A percentile compares a stretch with the other conserved stretches of the same genome.
phyloP scores from a whole-genome alignment of 2,797 vertebrate genomes.

The Scomberomorus guttatus region DNA sequence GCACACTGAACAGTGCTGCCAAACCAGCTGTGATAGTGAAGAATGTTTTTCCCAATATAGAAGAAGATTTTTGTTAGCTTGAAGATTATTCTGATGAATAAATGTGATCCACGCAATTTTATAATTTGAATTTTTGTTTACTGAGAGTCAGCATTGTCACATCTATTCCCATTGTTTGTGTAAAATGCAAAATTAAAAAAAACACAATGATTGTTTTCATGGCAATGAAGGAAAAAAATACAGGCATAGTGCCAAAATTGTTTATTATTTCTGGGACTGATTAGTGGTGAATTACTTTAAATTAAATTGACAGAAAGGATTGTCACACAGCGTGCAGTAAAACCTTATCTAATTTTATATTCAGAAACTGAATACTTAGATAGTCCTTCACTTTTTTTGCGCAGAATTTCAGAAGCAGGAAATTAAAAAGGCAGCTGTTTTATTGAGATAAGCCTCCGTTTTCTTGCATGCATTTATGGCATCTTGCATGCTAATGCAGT shows the following conservation, averaged over 20 bases:
- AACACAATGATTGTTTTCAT: conserved; percentile 12
- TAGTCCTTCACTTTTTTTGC: conserved; percentile 45
- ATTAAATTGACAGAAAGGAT: conserved; percentile 25
- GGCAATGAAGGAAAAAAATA: conserved; percentile 17
- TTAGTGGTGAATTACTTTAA: conserved; percentile 35
- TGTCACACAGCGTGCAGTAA: conserved; percentile 27
- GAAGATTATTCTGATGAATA: conserved; percentile 12
- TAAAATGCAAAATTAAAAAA: conserved; percentile 27
- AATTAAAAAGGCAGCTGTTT: conserved; percentile 80
- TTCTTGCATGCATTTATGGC: conserved; percentile 48
- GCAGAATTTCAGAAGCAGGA: conserved; percentile 61
- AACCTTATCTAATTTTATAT: conserved; percentile 54
- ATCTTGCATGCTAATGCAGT: conserved; percentile 68
- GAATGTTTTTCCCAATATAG: not conserved
- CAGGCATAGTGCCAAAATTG: conserved; percentile 26
- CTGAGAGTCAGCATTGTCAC: not conserved
- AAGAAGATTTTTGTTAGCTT: not conserved
- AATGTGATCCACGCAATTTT: not conserved
- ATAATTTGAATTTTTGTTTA: conserved; percentile 2
- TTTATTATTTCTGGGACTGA: conserved; percentile 43
- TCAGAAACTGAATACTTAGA: conserved; percentile 56
- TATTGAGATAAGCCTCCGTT: conserved; percentile 75
- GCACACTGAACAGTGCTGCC: not conserved
- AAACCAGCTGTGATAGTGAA: not conserved
- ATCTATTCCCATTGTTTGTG: conserved; percentile 6